Conservation (phyloP, 92 coral and sea anemone species). For the Pocillopora grandis region DNA sequence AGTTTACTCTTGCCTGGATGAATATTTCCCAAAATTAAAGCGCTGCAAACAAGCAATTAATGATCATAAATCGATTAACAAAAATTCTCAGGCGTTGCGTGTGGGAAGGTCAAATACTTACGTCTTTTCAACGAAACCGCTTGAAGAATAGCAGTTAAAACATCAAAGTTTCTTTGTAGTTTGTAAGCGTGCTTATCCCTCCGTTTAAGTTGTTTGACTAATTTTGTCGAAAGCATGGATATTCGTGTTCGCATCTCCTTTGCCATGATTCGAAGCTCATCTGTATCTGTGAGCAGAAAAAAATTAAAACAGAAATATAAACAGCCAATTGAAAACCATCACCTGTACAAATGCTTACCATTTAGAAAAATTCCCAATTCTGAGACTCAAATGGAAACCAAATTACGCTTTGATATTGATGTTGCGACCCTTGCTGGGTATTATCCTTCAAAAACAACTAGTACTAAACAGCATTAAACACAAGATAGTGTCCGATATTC, state of each 20-base stretch:
- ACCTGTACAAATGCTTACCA: constrained; percentile 13
- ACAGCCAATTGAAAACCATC: not conserved
- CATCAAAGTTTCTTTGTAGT: constrained; percentile 90
- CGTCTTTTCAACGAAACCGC: constrained; percentile 97
- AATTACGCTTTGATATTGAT: not conserved
- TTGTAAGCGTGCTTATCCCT: constrained; percentile 97
- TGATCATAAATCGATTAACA: no score
- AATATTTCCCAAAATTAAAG: no score
- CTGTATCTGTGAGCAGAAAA: constrained; percentile 59
- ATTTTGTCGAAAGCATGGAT: constrained; percentile 92
- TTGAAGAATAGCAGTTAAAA: constrained; percentile 94
- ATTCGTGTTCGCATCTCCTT: constrained; percentile 86
- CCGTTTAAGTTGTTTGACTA: constrained; percentile 92
- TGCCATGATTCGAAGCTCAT: constrained; percentile 77
- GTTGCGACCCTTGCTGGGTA: not conserved
- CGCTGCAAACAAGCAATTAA: no score
- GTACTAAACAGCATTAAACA: no score
- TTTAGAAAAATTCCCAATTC: not conserved
- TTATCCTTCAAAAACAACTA: no score
- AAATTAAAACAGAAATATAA: not conserved
- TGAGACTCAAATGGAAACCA: not conserved
- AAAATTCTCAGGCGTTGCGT: no score
- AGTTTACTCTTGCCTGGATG: no score
- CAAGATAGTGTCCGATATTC: no score
- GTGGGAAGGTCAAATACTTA: constrained; percentile 47